These are phyloP conservation scores for Chrysopilus asiliformis DNA, from an alignment of 2,888 invertebrate genomes.

Conservation along the genomic window DNA sequence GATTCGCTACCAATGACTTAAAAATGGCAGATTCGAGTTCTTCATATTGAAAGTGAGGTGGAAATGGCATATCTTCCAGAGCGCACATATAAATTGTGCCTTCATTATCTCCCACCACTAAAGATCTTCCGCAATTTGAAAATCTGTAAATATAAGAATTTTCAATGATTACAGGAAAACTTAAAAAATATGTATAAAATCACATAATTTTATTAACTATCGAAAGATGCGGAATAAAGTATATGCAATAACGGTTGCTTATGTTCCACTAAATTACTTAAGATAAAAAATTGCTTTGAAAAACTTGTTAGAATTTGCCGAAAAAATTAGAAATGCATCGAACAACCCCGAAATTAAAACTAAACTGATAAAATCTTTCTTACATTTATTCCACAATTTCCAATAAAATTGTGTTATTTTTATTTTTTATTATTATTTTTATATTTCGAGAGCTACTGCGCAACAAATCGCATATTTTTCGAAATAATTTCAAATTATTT, in stretches of 20 bases:
- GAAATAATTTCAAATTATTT: no score
- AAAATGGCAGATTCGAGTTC: slow-evolving; percentile 50
- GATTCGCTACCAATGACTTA: slow-evolving; percentile 48
- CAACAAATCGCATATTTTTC: no score
- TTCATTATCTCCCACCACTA: slow-evolving; percentile 52
- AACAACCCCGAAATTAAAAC: neutral
- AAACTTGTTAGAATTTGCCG: neutral
- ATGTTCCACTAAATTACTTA: slow-evolving; percentile 17
- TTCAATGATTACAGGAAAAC: neutral
- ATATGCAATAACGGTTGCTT: slow-evolving; percentile 34
- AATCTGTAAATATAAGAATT: slow-evolving; percentile 38
- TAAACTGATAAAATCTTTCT: neutral
- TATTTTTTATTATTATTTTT: no score
- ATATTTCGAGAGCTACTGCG: no score
- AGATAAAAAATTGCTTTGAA: neutral
- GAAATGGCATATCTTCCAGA: slow-evolving; percentile 61
- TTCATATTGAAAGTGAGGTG: slow-evolving; percentile 52
- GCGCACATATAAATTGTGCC: slow-evolving; percentile 55
- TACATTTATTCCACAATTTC: neutral
- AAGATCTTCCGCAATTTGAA: slow-evolving; percentile 51
- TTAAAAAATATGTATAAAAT: neutral
- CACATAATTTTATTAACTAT: neutral
- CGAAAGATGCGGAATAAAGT: neutral
- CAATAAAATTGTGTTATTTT: no score
- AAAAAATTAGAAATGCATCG: no score